phyloP scores from a whole-genome alignment of 2,888 invertebrate species.

The Drosophila greeni region DNA sequence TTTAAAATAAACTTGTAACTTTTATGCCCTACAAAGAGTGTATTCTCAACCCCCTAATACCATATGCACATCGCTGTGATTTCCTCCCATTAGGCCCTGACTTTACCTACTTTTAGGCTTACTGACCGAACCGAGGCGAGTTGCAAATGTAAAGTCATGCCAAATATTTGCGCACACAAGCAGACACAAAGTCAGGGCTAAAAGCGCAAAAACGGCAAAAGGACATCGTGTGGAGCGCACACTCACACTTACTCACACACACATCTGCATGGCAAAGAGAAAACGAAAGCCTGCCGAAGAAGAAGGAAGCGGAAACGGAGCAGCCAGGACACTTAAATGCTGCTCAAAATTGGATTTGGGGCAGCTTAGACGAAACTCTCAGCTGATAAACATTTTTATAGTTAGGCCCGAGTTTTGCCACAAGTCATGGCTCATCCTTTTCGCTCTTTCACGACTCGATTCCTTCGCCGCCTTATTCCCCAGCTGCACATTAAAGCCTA shows the following conservation, averaged over 20 bases:
- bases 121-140: conserved; percentile 24
- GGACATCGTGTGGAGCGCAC: conserved; percentile 40
- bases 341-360: conserved; percentile 71
- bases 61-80: conserved; percentile 27
- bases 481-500: conserved; percentile 65
- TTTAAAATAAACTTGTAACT: neutral
- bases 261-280: conserved; percentile 55
- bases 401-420: conserved; percentile 64
- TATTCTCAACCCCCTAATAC: neutral
- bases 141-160: conserved; percentile 54
- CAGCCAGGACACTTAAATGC: conserved; percentile 63
- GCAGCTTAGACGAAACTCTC: conserved; percentile 46
- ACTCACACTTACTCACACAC: conserved; percentile 22
- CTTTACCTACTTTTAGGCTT: conserved; percentile 35
- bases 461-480: conserved; percentile 55
- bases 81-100: conserved; percentile 20
- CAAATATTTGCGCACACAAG: conserved; percentile 59
- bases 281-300: conserved; percentile 28
- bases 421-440: conserved; percentile 68
- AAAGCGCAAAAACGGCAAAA: conserved; percentile 31
- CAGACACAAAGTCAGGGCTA: conserved; percentile 52
- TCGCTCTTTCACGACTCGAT: conserved; percentile 7
- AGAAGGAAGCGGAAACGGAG: conserved; percentile 38
- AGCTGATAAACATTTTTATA: conserved; percentile 71
- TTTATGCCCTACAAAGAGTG: neutral